phyloP scores from a whole-genome alignment of 2,113 vertebrate species.

The Trogon melanurus region DNA sequence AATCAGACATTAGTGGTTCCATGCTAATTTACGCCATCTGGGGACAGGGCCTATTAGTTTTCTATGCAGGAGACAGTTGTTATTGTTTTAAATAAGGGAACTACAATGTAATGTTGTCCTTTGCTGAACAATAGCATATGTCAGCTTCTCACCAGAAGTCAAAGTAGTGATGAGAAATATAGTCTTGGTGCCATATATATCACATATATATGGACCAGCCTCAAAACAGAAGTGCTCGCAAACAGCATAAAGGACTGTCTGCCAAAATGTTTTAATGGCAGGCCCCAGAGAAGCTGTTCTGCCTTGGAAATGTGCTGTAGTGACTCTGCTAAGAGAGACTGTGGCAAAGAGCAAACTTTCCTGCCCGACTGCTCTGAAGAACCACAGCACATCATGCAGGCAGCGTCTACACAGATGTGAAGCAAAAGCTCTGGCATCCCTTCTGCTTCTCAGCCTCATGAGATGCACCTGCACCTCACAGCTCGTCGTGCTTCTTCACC shows the following conservation, averaged over 20 bases:
- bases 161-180: background rate
- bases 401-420: background rate
- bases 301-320: background rate
- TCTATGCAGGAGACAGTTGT: constrained; percentile 44
- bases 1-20: constrained; percentile 56
- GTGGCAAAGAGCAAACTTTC: background rate
- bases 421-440: background rate
- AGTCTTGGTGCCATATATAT: background rate
- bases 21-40: constrained; percentile 58
- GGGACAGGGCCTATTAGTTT: constrained; percentile 52
- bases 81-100: constrained; percentile 38
- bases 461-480: background rate
- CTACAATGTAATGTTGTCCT: constrained; percentile 18
- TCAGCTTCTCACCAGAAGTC: constrained; percentile 18
- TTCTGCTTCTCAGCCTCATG: background rate
- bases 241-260: background rate
- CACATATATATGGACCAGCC: background rate
- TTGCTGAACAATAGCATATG: constrained; percentile 45
- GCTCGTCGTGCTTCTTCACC: background rate
- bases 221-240: background rate
- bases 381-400: background rate
- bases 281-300: background rate
- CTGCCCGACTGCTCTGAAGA: background rate
- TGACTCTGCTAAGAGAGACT: background rate
- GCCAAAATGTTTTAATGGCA: background rate